Conservation (phyloP, 2,113 vertebrate species). For the Apodemus speciosus region DNA sequence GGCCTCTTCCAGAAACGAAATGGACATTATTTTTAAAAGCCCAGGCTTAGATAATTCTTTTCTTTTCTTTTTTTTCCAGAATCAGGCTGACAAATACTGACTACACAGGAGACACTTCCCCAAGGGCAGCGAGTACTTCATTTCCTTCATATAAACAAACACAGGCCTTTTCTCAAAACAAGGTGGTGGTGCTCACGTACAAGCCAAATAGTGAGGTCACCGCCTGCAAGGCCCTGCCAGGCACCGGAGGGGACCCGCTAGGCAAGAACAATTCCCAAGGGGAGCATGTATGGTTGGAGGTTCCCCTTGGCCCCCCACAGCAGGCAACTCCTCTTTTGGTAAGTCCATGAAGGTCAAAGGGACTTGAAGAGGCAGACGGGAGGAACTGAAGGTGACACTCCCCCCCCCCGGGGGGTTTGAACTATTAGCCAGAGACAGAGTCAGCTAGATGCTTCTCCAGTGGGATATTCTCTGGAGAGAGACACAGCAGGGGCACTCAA, state of each 20-base stretch:
- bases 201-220: constrained; percentile 61
- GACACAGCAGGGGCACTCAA: constrained; percentile 4
- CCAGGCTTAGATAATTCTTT: background rate
- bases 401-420: constrained; percentile 8
- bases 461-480: background rate
- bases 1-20: constrained; percentile 47
- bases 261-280: constrained; percentile 60
- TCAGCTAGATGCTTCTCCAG: background rate
- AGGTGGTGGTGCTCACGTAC: constrained; percentile 36
- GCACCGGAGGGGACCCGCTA: constrained; percentile 58
- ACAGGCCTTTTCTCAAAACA: constrained; percentile 61
- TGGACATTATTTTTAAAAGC: background rate
- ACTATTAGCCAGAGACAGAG: background rate
- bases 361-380: background rate
- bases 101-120: constrained; percentile 18
- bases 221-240: background rate
- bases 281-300: constrained; percentile 52
- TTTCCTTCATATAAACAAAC: constrained; percentile 61
- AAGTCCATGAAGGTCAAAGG: constrained; percentile 65
- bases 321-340: constrained; percentile 23
- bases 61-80: background rate
- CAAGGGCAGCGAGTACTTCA: constrained; percentile 47
- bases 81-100: background rate
- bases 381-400: constrained; percentile 16
- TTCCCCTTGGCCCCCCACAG: background rate